Evolutionary conservation across 2,888 invertebrate species (phyloP), one percentile per base, ranked within the genome.

Genomic region (Hypomecis punctinalis): DNA sequence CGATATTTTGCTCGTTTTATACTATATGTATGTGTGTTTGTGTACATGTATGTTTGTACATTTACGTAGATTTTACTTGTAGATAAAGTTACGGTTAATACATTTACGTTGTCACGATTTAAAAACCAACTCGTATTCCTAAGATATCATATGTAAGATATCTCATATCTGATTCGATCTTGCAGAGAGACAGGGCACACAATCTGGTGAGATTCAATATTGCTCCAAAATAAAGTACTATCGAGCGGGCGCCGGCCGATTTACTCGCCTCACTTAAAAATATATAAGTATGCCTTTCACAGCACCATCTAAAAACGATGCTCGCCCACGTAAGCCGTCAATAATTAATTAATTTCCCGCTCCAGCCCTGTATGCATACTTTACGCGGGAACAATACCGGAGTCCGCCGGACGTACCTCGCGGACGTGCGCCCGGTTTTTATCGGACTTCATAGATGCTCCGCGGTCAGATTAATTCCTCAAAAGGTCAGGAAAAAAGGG

Each of bases 341-440:
- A 57, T 57, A 57, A 46, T 57, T 46, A 46, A 57, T 62, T 35
- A 51, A 51, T 51, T 52, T 46, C 40, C 33, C 23, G 36, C 42
- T 55, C 45, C 36, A 62, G 37, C 62, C 56, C 62, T 56, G 46
- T 52, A 43, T 61, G 61, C 49, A 62, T 62, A 57, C 43, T 62
- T 62, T 40, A 62, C 43, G 11, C 23, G 46, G 52, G 49, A 54
- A 56, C 55, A 45, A 40, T 57, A 55, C 49, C 10, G 52, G 4
- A 23, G 40, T 6, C 10, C n/a, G 52, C 40, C 6, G 40, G 5
- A 8, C 10, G 46, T 7, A 13, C 37, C 11, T 35, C 40, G 39
- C 23, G 33, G 11, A 11, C 49, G 36, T 36, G 7, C 9, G n/a
- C 23, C 13, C 4, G 10, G 1, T 11, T 7, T 37, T 37, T 0